A percentile compares a stretch with the other conserved stretches of the same genome.
phyloP scores from a whole-genome alignment of 2,888 invertebrate genomes.

The Dynastes hyllus region DNA sequence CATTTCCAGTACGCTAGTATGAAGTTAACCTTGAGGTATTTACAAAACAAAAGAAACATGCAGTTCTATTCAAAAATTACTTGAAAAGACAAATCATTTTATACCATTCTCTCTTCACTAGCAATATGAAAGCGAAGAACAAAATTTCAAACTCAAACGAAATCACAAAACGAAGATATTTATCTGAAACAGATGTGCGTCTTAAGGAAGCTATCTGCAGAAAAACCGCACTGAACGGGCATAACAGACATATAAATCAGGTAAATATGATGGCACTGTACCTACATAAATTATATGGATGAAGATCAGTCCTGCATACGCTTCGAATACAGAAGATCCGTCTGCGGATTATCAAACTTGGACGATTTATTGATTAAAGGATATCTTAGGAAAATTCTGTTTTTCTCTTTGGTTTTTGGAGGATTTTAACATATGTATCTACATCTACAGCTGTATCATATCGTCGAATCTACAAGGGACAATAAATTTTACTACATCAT shows the following conservation, averaged over 20 bases:
- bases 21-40: no score
- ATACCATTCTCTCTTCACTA: not conserved
- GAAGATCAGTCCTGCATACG: constrained; percentile 21
- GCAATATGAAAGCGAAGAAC: not conserved
- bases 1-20: no score
- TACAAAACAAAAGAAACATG: no score
- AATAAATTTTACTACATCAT: constrained; percentile 50
- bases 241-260: constrained; percentile 41
- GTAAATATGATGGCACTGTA: constrained; percentile 25
- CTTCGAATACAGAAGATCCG: constrained; percentile 1
- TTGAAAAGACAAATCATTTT: no score
- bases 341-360: constrained; percentile 29
- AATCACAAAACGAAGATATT: not conserved
- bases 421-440: constrained; percentile 34
- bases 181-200: constrained; percentile 19
- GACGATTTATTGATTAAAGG: constrained; percentile 35
- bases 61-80: no score
- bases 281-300: constrained; percentile 26
- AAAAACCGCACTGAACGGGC: constrained; percentile 1
- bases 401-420: constrained; percentile 8
- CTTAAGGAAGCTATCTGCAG: not conserved
- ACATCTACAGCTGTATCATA: constrained; percentile 4
- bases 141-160: not conserved
- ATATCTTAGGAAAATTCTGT: constrained; percentile 14
- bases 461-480: constrained; percentile 26